Conservation (phyloP, 2,113 vertebrate species). For the Crotalus horridus region DNA sequence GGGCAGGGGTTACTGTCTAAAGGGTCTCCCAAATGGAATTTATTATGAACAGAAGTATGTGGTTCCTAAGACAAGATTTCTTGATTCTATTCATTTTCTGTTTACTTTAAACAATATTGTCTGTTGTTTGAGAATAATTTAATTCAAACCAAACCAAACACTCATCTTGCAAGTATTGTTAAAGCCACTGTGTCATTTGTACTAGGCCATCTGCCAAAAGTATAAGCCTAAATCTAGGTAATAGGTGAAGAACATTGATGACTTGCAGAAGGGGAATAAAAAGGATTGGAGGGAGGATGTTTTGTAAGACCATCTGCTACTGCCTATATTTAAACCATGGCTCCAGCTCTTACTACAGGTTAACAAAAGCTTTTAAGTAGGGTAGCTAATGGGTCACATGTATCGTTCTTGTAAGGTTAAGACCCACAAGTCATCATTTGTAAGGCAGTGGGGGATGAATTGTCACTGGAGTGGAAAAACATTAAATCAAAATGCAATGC, state of each 20-base stretch:
- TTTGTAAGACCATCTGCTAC: conserved; percentile 62
- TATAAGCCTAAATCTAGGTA: conserved; percentile 16
- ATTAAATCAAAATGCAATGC: conserved; percentile 57
- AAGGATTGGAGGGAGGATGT: conserved; percentile 2
- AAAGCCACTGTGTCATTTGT: accelerated
- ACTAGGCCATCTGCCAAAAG: background rate
- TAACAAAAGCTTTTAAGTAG: conserved; percentile 60
- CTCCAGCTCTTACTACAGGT: conserved; percentile 5
- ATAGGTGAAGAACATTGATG: conserved; percentile 14
- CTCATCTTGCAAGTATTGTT: conserved; percentile 8
- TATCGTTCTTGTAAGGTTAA: conserved; percentile 66
- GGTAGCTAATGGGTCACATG: conserved; percentile 57
- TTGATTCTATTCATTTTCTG: conserved; percentile 5
- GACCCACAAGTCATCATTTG: conserved; percentile 54
- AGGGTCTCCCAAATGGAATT: background rate
- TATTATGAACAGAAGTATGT: background rate
- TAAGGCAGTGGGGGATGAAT: conserved; percentile 45
- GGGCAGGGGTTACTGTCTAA: background rate
- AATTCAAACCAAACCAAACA: background rate
- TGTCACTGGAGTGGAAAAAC: conserved; percentile 56
- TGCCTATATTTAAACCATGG: conserved; percentile 30
- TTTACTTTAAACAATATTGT: background rate
- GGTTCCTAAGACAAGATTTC: background rate
- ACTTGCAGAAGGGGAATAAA: conserved; percentile 40
- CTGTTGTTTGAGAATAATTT: background rate